These are phyloP conservation scores for Lamellibrachia satsuma DNA, from an alignment of 2,888 invertebrate species.

Conservation along the genomic window DNA sequence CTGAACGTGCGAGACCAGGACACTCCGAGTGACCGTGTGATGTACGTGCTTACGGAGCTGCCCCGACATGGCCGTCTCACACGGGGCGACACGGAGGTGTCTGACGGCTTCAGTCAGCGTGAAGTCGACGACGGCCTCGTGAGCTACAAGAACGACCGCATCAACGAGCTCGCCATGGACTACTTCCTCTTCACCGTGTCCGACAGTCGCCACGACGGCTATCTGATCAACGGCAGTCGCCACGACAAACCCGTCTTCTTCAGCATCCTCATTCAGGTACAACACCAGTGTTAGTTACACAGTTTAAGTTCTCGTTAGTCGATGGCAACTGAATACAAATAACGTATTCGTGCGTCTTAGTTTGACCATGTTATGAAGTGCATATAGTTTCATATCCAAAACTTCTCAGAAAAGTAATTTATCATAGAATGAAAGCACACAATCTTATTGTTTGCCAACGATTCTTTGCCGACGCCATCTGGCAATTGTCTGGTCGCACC, in stretches of 20 bases:
- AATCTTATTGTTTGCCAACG: too few species aligned
- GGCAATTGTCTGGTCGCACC: background rate
- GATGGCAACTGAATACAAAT: too few species aligned
- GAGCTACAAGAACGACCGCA: conserved; percentile 54
- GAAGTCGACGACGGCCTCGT: conserved; percentile 61
- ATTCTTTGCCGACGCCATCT: too few species aligned
- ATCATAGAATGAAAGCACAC: too few species aligned
- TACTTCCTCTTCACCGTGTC: conserved; percentile 41
- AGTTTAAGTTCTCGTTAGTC: too few species aligned
- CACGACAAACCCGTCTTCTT: conserved; percentile 55
- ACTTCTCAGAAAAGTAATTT: too few species aligned
- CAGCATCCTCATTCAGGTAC: conserved; percentile 57
- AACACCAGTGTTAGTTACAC: too few species aligned
- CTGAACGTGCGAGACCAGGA: conserved; percentile 58
- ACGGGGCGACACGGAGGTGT: conserved; percentile 36
- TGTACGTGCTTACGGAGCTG: conserved; percentile 59
- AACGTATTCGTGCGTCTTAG: too few species aligned
- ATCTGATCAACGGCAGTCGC: conserved; percentile 56
- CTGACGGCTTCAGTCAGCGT: conserved; percentile 56
- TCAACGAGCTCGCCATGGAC: conserved; percentile 40
- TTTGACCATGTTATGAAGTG: too few species aligned
- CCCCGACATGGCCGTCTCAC: conserved; percentile 59
- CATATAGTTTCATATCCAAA: too few species aligned
- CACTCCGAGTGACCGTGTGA: conserved; percentile 54
- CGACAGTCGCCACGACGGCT: conserved; percentile 58